A percentile compares a stretch with the other conserved stretches of the same genome.
These are phyloP conservation scores for Poecile atricapillus DNA, from an alignment of 2,113 vertebrate genomes.

Conservation along the genomic window DNA sequence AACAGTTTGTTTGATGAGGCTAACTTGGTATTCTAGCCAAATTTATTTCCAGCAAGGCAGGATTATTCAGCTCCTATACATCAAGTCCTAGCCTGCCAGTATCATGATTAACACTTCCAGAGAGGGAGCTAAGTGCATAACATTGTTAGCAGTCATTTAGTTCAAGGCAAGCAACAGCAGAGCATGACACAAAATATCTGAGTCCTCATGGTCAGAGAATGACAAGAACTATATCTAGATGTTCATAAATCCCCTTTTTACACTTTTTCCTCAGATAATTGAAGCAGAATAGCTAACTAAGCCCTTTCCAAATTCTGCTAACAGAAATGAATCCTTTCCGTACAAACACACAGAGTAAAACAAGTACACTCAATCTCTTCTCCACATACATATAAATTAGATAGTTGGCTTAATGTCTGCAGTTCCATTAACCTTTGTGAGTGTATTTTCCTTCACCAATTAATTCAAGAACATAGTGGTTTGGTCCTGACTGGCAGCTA, in stretches of 20 bases:
- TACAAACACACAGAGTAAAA: neutral
- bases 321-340: neutral
- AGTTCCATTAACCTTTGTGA: conserved; percentile 23
- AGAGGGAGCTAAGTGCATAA: neutral
- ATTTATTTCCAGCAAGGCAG: neutral
- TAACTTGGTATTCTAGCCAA: neutral
- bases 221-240: neutral
- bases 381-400: neutral
- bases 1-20: neutral
- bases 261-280: neutral
- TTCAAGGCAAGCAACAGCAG: neutral
- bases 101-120: neutral
- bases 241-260: neutral
- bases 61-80: neutral
- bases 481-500: neutral
- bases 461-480: neutral
- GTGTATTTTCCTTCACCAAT: neutral
- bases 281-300: neutral
- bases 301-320: neutral
- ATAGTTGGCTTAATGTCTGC: neutral
- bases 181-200: neutral
- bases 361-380: neutral
- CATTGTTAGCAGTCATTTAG: neutral
- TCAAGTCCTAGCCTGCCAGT: neutral
- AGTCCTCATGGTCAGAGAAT: neutral